phyloP scores from a whole-genome alignment of 2,113 vertebrate genomes.

The Sorex fumeus region DNA sequence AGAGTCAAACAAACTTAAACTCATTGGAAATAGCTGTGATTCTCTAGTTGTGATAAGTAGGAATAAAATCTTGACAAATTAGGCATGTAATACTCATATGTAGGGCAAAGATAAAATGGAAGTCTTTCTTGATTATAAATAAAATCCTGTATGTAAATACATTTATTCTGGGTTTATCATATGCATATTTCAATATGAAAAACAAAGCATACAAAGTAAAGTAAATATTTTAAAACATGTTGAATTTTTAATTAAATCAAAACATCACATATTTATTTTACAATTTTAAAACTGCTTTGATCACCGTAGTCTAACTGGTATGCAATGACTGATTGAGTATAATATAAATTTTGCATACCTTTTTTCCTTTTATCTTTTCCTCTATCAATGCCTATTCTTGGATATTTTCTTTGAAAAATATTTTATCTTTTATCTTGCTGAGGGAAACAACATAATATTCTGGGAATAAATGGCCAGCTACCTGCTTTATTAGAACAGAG shows the following conservation, averaged over 20 bases:
- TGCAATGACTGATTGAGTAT: background rate
- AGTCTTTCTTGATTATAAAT: background rate
- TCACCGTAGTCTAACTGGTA: background rate
- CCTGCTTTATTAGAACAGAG: slow-evolving; percentile 58
- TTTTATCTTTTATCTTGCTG: slow-evolving; percentile 58
- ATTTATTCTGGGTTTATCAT: background rate
- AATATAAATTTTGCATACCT: background rate
- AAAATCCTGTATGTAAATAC: background rate
- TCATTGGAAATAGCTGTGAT: background rate
- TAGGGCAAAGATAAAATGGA: background rate
- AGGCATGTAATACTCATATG: background rate
- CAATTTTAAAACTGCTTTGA: slow-evolving; percentile 34
- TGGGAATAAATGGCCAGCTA: slow-evolving; percentile 66
- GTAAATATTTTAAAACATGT: background rate
- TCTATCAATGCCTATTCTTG: background rate
- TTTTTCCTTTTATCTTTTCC: slow-evolving; percentile 19
- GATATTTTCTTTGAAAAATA: slow-evolving; percentile 20
- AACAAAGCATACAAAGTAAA: slow-evolving; percentile 31
- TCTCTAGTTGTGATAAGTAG: background rate
- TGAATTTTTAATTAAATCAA: background rate
- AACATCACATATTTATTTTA: background rate
- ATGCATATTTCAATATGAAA: background rate
- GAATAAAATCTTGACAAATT: slow-evolving; percentile 23
- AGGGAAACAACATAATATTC: slow-evolving; percentile 52
- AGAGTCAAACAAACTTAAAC: slow-evolving; percentile 24